Percentiles rank a stretch among this genome's conserved stretches.
These are phyloP conservation scores for Agriotes lineatus DNA, from an alignment of 2,888 invertebrate species.

Conservation along the genomic window DNA sequence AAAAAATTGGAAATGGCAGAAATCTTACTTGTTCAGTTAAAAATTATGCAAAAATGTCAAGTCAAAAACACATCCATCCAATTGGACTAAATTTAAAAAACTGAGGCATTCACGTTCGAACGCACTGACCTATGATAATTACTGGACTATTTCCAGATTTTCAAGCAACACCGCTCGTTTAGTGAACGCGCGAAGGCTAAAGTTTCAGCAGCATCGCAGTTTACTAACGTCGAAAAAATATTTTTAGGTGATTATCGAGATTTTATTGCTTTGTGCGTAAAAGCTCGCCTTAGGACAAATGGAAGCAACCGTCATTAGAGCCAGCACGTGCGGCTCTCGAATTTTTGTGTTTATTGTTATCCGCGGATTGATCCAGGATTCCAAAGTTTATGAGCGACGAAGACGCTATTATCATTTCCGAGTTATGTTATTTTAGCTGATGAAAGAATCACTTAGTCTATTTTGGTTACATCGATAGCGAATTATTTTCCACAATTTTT, in stretches of 20 bases:
- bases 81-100: constrained; percentile 28
- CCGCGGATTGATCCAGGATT: constrained; percentile 6
- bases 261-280: constrained; percentile 6
- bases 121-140: constrained; percentile 41
- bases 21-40: no score
- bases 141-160: constrained; percentile 40
- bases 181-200: constrained; percentile 21
- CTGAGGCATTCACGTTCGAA: constrained; percentile 26
- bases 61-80: background rate
- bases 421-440: constrained; percentile 33
- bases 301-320: background rate
- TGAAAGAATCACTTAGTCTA: constrained; percentile 41
- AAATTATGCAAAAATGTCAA: no score
- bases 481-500: constrained; percentile 34
- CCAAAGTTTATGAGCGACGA: constrained; percentile 19
- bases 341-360: constrained; percentile 15
- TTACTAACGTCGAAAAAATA: constrained; percentile 16
- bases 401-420: constrained; percentile 30
- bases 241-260: constrained; percentile 13
- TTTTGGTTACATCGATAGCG: constrained; percentile 31
- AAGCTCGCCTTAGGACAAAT: background rate
- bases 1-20: no score
- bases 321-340: background rate
- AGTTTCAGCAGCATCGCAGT: constrained; percentile 9
- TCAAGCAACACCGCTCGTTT: constrained; percentile 16